Evolutionary conservation across 2,888 invertebrate genomes (phyloP).

Genomic region (Temnothorax unifasciatus): DNA sequence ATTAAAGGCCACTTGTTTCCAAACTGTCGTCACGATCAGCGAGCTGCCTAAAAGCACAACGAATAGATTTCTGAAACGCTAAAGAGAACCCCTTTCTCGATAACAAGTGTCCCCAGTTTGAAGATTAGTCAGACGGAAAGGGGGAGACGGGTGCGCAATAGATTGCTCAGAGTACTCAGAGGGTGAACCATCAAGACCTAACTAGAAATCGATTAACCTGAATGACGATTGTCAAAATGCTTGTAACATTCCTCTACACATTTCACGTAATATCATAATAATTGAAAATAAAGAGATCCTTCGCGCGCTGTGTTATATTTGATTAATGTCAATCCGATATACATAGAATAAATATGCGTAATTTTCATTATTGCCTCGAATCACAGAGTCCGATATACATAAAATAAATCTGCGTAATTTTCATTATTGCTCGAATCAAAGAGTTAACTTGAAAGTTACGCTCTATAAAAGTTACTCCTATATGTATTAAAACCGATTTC

Average conservation of each 20-base stretch:
- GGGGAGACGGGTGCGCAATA: slow-evolving; percentile 30
- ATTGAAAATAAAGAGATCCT: background rate
- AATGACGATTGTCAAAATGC: slow-evolving; percentile 18
- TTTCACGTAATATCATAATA: background rate
- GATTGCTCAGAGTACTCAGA: slow-evolving; percentile 28
- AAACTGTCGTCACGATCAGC: slow-evolving; percentile 27
- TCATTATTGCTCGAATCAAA: background rate
- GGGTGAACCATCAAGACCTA: slow-evolving; percentile 34
- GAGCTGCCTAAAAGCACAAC: background rate
- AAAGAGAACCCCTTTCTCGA: slow-evolving; percentile 45
- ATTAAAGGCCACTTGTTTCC: slow-evolving; percentile 40
- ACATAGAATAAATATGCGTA: background rate
- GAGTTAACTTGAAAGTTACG: background rate
- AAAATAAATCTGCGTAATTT: background rate
- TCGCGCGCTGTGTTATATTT: background rate
- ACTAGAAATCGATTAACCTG: slow-evolving; percentile 28
- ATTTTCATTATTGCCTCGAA: slow-evolving; percentile 3
- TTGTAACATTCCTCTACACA: background rate
- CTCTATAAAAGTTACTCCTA: background rate
- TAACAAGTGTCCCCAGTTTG: slow-evolving; percentile 48
- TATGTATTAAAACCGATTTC: background rate
- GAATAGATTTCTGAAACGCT: slow-evolving; percentile 13
- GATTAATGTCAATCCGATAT: background rate
- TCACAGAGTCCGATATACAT: background rate
- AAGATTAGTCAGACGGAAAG: slow-evolving; percentile 27